Percentiles rank a stretch among this genome's conserved stretches.
These are phyloP conservation scores for Chymomyza fuscimana DNA, from an alignment of 2,888 invertebrate species.

Conservation along the genomic window DNA sequence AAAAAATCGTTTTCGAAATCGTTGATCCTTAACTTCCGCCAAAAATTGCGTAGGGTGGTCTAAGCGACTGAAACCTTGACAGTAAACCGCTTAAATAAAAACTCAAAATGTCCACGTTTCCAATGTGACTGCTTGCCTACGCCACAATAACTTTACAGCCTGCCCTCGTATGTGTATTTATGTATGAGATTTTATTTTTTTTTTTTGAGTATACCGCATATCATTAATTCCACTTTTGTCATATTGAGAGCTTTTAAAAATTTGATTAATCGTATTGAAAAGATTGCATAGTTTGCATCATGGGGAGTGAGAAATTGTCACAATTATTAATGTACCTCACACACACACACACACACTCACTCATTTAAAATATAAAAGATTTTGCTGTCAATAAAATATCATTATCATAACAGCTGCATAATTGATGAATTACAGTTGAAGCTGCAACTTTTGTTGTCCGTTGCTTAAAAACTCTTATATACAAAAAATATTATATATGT, in stretches of 20 bases:
- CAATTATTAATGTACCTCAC: conserved; percentile 47
- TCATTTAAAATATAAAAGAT: neutral
- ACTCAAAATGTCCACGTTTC: no score
- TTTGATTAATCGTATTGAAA: conserved; percentile 55
- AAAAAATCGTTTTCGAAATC: no score
- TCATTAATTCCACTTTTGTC: conserved; percentile 73
- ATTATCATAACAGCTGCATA: neutral
- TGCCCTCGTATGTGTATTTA: neutral
- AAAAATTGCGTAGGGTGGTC: no score
- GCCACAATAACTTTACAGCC: no score
- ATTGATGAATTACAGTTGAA: neutral
- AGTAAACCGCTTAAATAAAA: no score
- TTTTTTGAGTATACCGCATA: conserved; percentile 26
- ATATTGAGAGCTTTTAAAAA: conserved; percentile 62
- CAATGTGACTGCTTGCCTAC: no score
- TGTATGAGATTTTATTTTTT: neutral
- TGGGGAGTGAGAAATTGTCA: conserved; percentile 65
- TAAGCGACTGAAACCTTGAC: no score
- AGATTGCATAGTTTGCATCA: conserved; percentile 37
- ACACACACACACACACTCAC: neutral
- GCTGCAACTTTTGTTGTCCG: neutral
- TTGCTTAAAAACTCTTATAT: neutral
- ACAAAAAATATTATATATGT: neutral
- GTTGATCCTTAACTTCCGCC: no score
- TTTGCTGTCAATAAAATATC: conserved; percentile 14